Evolutionary conservation across 2,888 invertebrate genomes (phyloP).

Genomic region (Campoletis raptor): DNA sequence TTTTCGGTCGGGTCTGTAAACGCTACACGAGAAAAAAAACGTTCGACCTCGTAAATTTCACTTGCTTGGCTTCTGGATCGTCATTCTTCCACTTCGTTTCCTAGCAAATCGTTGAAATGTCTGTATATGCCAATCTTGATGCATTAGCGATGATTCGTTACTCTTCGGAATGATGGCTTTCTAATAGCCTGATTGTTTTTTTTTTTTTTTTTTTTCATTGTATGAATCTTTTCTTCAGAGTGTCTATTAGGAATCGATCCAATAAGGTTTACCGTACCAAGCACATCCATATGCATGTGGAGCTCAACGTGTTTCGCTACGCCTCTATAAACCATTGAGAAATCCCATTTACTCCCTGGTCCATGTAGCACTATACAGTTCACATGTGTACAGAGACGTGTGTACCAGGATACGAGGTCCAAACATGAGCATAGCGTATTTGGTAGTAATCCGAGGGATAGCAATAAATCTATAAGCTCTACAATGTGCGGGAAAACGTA

Average conservation of each 20-base stretch:
- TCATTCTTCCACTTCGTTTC: neutral
- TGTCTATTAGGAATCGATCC: constrained; percentile 2
- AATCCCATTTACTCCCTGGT: constrained; percentile 18
- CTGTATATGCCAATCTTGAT: neutral
- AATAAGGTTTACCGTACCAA: constrained; percentile 18
- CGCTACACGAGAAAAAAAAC: neutral
- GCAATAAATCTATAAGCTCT: constrained; percentile 46
- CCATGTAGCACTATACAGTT: constrained; percentile 24
- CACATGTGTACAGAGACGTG: neutral
- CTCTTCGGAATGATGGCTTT: neutral
- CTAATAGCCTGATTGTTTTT: neutral
- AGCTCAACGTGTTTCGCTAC: constrained; percentile 22
- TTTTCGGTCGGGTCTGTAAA: neutral
- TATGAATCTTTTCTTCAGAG: neutral
- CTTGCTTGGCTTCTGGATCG: neutral
- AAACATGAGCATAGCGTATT: constrained; percentile 11
- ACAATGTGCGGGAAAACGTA: constrained; percentile 33
- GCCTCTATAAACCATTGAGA: constrained; percentile 30
- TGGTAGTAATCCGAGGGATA: constrained; percentile 35
- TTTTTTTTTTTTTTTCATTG: constrained; percentile 1
- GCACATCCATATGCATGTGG: constrained; percentile 2
- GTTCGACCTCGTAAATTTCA: neutral
- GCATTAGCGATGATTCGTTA: neutral
- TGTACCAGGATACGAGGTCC: constrained; percentile 22
- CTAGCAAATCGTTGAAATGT: neutral